phyloP scores from a whole-genome alignment of 2,888 invertebrate species.

The Synanthedon formicaeformis region DNA sequence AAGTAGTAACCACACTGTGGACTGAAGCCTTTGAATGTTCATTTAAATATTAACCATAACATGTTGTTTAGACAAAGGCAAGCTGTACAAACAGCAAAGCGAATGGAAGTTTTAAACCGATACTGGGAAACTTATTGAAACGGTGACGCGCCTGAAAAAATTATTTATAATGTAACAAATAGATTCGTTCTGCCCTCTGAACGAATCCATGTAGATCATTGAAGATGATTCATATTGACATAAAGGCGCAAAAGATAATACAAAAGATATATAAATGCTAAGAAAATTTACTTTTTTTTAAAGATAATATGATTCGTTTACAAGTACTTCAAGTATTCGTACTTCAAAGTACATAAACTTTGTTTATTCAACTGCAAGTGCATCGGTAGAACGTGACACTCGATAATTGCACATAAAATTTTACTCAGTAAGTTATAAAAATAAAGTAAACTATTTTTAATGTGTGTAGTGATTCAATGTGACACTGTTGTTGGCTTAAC shows the following conservation, averaged over 20 bases:
- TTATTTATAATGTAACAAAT: conserved; percentile 2
- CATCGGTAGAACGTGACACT: background rate
- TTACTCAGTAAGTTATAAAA: background rate
- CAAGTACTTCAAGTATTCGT: no score
- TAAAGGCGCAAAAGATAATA: no score
- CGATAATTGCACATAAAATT: background rate
- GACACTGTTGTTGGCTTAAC: background rate
- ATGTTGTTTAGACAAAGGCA: conserved; percentile 27
- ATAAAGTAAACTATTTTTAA: background rate
- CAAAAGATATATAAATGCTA: no score
- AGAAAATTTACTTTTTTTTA: no score
- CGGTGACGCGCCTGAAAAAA: conserved; percentile 7
- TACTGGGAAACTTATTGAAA: conserved; percentile 15
- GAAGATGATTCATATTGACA: no score
- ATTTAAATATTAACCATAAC: conserved; percentile 38
- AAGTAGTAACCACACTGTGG: conserved; percentile 31
- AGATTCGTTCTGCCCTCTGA: conserved; percentile 2
- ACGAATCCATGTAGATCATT: no score
- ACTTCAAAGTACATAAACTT: no score
- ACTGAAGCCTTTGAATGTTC: conserved; percentile 18
- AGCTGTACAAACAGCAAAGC: conserved; percentile 49
- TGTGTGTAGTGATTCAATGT: background rate
- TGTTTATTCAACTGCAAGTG: background rate
- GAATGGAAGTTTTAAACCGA: conserved; percentile 23
- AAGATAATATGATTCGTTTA: no score